These are phyloP conservation scores for Sciurus carolinensis DNA, from an alignment of 2,797 vertebrate species.

Conservation along the genomic window DNA sequence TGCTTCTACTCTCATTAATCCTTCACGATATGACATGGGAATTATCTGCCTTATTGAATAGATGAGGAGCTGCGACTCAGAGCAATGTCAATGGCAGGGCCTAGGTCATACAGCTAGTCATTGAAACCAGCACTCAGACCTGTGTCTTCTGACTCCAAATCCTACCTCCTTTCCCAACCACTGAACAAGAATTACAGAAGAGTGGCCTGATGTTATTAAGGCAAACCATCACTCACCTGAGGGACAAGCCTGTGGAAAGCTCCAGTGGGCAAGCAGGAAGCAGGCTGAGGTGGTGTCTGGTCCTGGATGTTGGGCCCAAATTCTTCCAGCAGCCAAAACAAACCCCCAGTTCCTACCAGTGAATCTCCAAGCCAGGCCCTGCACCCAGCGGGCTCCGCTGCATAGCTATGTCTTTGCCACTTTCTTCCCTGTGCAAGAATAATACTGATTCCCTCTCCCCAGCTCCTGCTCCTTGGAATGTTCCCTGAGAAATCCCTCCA, in stretches of 20 bases:
- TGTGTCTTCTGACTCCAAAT: background rate
- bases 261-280: background rate
- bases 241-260: background rate
- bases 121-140: background rate
- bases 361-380: background rate
- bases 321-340: background rate
- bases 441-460: background rate
- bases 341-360: background rate
- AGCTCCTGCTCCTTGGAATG: background rate
- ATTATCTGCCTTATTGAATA: background rate
- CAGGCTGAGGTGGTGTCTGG: background rate
- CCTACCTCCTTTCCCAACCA: background rate
- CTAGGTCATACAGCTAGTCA: background rate
- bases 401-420: background rate
- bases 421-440: background rate
- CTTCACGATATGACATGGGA: background rate
- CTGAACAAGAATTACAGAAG: background rate
- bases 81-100: background rate
- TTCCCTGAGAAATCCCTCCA: background rate
- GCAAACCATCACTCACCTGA: background rate
- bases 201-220: background rate
- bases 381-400: rapidly evolving
- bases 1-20: background rate
- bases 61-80: background rate
- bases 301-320: background rate